These are phyloP conservation scores for Enteromius trimaculatus DNA, from an alignment of 2,797 vertebrate species.

Conservation along the genomic window DNA sequence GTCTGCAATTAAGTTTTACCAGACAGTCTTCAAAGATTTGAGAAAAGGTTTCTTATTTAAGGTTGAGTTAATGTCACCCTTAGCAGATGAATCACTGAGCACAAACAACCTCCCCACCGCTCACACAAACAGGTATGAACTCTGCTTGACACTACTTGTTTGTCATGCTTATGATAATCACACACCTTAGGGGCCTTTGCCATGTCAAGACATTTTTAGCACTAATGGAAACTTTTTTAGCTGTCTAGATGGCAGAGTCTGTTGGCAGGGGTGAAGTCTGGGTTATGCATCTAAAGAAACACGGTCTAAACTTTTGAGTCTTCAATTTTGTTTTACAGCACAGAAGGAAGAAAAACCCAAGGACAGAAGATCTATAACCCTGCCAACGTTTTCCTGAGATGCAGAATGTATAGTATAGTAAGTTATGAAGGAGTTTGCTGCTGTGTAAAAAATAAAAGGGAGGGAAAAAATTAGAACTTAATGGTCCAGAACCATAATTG, in stretches of 20 bases:
- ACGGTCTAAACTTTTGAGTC: slow-evolving; percentile 6
- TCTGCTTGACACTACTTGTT: slow-evolving; percentile 39
- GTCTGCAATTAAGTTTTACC: slow-evolving; percentile 18
- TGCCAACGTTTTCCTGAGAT: neutral
- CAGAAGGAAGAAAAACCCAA: neutral
- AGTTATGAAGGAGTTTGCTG: neutral
- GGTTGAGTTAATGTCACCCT: slow-evolving; percentile 14
- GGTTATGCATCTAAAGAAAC: slow-evolving; percentile 27
- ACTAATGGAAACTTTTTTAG: slow-evolving; percentile 6
- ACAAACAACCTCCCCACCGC: slow-evolving; percentile 6
- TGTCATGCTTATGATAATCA: slow-evolving; percentile 39
- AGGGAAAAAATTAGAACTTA: neutral
- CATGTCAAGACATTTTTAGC: slow-evolving; percentile 19
- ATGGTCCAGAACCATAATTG: neutral
- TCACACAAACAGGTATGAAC: slow-evolving; percentile 25
- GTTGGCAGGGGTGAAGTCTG: slow-evolving; percentile 22
- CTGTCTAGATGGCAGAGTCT: slow-evolving; percentile 30
- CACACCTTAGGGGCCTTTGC: slow-evolving; percentile 16
- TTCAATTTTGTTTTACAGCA: slow-evolving; percentile 12
- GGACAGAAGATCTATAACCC: neutral
- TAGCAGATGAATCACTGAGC: neutral
- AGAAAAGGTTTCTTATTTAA: slow-evolving; percentile 1
- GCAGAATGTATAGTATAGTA: neutral
- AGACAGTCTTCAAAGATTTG: slow-evolving; percentile 15
- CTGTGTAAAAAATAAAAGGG: neutral